A percentile compares a stretch with the other conserved stretches of the same genome.
Evolutionary conservation across 1,140 invertebrate species (phyloP).

Genomic region (Megalonaias nervosa): DNA sequence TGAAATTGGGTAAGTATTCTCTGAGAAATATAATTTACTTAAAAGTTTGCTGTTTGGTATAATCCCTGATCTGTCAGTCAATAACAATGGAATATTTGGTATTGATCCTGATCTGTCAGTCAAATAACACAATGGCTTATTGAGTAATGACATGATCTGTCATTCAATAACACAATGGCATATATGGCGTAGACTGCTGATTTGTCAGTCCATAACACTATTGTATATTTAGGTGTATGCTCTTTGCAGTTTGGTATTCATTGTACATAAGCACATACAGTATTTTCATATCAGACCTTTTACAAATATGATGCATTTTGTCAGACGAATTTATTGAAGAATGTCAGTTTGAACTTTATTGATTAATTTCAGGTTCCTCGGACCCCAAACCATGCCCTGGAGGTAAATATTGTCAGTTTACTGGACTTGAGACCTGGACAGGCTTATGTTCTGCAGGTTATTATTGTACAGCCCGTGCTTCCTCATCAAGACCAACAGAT

Average conservation of each 20-base stretch:
- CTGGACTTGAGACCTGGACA: slow-evolving; percentile 54
- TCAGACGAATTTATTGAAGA: too few relatives aligned
- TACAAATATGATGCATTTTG: too few relatives aligned
- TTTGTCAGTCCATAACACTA: not conserved
- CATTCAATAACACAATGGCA: not conserved
- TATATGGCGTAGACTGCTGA: not conserved
- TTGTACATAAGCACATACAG: too few relatives aligned
- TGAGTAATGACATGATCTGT: too few relatives aligned
- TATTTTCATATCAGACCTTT: too few relatives aligned
- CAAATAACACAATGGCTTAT: too few relatives aligned
- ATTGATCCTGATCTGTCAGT: too few relatives aligned
- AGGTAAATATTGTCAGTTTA: slow-evolving; percentile 62
- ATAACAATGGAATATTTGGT: too few relatives aligned
- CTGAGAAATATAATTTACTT: too few relatives aligned
- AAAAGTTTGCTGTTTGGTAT: too few relatives aligned
- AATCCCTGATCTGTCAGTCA: too few relatives aligned
- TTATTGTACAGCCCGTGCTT: slow-evolving; percentile 55
- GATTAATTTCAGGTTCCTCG: slow-evolving; percentile 51
- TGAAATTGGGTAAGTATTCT: too few relatives aligned
- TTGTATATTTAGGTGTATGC: not conserved
- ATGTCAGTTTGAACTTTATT: slow-evolving; percentile 1
- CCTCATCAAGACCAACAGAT: slow-evolving; percentile 52
- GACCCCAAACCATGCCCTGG: slow-evolving; percentile 58
- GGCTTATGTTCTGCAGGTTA: slow-evolving; percentile 63
- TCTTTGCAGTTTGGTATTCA: not conserved